Evolutionary conservation across 1,140 invertebrate genomes (phyloP).

Genomic region (Drosophila suzukii): DNA sequence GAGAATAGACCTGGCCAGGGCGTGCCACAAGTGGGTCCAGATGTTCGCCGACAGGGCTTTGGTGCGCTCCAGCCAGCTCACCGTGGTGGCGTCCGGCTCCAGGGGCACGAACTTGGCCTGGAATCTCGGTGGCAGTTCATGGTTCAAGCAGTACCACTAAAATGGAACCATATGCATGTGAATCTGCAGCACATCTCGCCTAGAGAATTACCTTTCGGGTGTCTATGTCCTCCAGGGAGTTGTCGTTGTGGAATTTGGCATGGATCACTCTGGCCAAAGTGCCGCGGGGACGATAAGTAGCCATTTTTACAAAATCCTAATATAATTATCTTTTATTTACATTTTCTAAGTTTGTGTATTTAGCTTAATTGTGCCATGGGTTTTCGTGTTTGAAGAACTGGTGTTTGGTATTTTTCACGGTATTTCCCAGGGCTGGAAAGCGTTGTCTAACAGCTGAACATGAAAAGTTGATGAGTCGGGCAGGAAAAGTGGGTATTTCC

Average conservation of each 20-base stretch:
- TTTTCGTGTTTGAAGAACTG: neutral
- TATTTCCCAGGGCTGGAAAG: neutral
- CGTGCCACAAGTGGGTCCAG: conserved; percentile 90
- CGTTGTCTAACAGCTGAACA: neutral
- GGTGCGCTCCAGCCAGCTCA: conserved; percentile 88
- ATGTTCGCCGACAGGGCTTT: conserved; percentile 89
- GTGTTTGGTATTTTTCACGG: neutral
- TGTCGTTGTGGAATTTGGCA: conserved; percentile 87
- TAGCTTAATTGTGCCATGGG: neutral
- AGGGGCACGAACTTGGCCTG: conserved; percentile 86
- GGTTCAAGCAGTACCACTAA: conserved; percentile 87
- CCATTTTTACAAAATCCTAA: conserved; percentile 9
- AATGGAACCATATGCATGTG: conserved; percentile 4
- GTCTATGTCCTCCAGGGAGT: conserved; percentile 86
- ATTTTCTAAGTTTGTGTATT: conserved; percentile 11
- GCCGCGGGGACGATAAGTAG: conserved; percentile 85
- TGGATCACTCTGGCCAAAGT: conserved; percentile 87
- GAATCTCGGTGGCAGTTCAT: conserved; percentile 71
- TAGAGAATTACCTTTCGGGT: conserved; percentile 85
- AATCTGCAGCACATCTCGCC: neutral
- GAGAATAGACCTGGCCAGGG: conserved; percentile 88
- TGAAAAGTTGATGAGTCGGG: too few species aligned
- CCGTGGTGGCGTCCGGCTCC: conserved; percentile 88
- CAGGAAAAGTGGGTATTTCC: too few species aligned
- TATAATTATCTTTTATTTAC: conserved; percentile 35